Evolutionary conservation across 92 coral and sea anemone species (phyloP).

Genomic region (Actinernus sp.): DNA sequence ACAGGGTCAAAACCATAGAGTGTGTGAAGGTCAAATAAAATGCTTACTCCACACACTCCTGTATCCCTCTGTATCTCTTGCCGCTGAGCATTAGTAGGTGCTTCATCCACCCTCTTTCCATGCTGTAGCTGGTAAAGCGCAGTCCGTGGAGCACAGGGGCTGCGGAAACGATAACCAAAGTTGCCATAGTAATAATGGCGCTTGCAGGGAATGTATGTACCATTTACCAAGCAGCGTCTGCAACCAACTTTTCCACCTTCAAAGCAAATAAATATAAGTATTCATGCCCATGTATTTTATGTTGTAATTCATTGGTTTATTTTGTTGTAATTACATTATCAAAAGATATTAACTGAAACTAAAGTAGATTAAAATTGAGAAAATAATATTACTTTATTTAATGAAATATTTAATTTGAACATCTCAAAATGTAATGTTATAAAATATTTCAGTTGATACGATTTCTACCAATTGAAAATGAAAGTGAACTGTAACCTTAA

Average conservation of each 20-base stretch:
- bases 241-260: conserved; percentile 73
- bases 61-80: conserved; percentile 27
- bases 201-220: conserved; percentile 39
- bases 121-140: conserved; percentile 32
- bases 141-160: conserved; percentile 24
- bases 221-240: conserved; percentile 40
- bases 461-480: too few relatives aligned
- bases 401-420: too few relatives aligned
- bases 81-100: conserved; percentile 24
- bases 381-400: too few relatives aligned
- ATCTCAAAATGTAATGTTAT: too few relatives aligned
- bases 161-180: conserved; percentile 39
- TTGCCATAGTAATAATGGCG: conserved; percentile 51
- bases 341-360: too few relatives aligned
- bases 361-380: too few relatives aligned
- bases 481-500: too few relatives aligned
- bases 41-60: conserved; percentile 67
- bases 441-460: too few relatives aligned
- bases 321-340: too few relatives aligned
- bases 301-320: too few relatives aligned
- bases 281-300: too few relatives aligned
- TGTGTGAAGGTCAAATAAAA: conserved; percentile 27
- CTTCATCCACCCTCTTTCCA: conserved; percentile 41
- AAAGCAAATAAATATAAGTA: not conserved
- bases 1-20: conserved; percentile 66